Base-by-base conservation (phyloP, 2,797 vertebrate species). In the Cossypha polioptera region DNA sequence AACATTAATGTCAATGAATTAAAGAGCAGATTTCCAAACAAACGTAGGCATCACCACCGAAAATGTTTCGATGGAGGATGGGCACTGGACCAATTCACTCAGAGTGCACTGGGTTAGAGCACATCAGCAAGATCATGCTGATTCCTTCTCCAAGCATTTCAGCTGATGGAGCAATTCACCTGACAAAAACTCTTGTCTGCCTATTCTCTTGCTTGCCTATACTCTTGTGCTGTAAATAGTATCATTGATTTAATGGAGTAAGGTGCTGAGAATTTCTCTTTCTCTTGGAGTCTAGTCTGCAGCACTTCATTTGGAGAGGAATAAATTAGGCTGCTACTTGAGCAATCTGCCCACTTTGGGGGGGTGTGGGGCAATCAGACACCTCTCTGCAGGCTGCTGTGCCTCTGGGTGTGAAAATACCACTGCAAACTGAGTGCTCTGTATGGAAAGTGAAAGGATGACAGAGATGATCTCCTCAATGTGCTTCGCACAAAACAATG, bases 1-100 rank as follows among this genome's bases (percentile, higher is more conserved):
- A 67, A 26, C 71, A 25, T 5, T 6, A 2, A 13, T 8, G 5
- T 4, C 59, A 47, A 11, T 26, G 62, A 79, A 81, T 51, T 76
- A 72, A 69, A 78, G 45, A 90, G 35, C 71, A 74, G 71, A 55
- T 71, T 73, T 63, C 72, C 79, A 58, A 86, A 35, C 31, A 51
- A 93, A 51, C 0, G 1, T 19, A 17, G 55, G 61, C 74, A 35
- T 88, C 77, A 22, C 22, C 0, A 0, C 25, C 0, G 0, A 29
- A 86, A 73, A 8, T 5, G 8, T 67, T 86, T 40, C 17, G 35
- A 55, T 76, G 47, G 4, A 81, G 51, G 42, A 71, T 71, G 61
- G 65, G 75, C 61, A 11, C 24, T 75, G 2, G 1, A 47, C 26
- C n/a, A 42, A 40, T 43, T 83, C 2, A 2, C 36, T 71, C 8